A percentile compares a stretch with the other conserved stretches of the same genome.
phyloP scores from a whole-genome alignment of 2,888 invertebrate genomes.

The Lomographa bimaculata region DNA sequence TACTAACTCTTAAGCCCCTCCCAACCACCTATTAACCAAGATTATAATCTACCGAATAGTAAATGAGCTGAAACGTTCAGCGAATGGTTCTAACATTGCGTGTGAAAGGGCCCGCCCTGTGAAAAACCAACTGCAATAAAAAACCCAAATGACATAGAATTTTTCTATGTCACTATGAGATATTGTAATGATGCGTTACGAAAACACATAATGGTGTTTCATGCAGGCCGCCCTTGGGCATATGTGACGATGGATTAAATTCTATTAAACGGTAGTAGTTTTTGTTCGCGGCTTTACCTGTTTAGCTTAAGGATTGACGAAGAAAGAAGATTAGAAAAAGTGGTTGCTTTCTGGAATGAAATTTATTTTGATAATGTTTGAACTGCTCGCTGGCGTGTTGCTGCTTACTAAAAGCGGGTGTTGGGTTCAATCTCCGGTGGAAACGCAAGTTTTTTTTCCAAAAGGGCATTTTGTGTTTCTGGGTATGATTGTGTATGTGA shows the following conservation, averaged over 20 bases:
- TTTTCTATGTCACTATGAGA: slow-evolving; percentile 82
- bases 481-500: too few species aligned
- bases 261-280: slow-evolving; percentile 47
- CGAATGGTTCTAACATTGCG: slow-evolving; percentile 57
- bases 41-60: slow-evolving; percentile 52
- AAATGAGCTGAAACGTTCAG: slow-evolving; percentile 58
- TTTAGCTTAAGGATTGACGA: too few species aligned
- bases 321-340: too few species aligned
- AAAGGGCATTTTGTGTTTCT: too few species aligned
- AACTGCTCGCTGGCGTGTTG: too few species aligned
- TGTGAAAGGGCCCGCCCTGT: slow-evolving; percentile 70
- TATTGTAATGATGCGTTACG: slow-evolving; percentile 81
- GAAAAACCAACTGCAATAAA: slow-evolving; percentile 72
- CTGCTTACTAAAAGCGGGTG: too few species aligned
- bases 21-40: slow-evolving; percentile 39
- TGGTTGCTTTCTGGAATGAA: too few species aligned
- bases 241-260: slow-evolving; percentile 69
- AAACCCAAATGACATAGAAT: slow-evolving; percentile 81
- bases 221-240: slow-evolving; percentile 70
- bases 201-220: slow-evolving; percentile 73
- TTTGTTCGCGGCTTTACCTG: slow-evolving; percentile 14
- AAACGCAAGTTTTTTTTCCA: too few species aligned
- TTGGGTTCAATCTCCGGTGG: too few species aligned
- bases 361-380: too few species aligned
- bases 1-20: slow-evolving; percentile 11